Evolutionary conservation across 2,113 vertebrate species (phyloP).

Genomic region (Otis tarda): DNA sequence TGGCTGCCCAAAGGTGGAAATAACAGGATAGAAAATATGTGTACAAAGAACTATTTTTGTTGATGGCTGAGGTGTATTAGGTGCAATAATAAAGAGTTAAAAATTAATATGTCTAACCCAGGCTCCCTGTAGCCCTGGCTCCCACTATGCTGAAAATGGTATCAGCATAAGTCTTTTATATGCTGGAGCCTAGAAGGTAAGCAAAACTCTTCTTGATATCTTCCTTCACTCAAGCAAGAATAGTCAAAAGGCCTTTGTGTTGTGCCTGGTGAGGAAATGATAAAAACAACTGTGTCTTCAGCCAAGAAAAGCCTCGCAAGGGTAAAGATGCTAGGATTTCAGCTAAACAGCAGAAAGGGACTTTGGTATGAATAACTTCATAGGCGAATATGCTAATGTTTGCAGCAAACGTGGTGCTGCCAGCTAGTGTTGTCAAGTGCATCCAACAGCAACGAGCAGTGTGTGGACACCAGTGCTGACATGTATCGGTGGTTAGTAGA

Average conservation of each 20-base stretch:
- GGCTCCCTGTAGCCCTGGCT: neutral
- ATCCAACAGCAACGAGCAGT: neutral
- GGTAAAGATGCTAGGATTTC: conserved; percentile 21
- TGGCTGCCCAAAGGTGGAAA: neutral
- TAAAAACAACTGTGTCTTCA: neutral
- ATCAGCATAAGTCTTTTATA: neutral
- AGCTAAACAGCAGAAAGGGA: neutral
- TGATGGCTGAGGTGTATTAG: neutral
- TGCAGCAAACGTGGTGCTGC: neutral
- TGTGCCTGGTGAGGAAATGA: neutral
- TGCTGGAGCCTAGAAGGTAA: neutral
- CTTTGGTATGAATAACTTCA: neutral
- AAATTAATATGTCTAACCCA: neutral
- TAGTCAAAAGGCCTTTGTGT: conserved; percentile 38
- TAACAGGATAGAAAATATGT: neutral
- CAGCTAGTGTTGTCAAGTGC: neutral
- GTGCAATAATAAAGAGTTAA: neutral
- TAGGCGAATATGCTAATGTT: neutral
- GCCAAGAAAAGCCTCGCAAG: conserved; percentile 41
- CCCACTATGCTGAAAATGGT: neutral
- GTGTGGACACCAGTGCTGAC: neutral
- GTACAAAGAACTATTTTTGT: neutral
- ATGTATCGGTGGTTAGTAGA: neutral
- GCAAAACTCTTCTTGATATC: conserved; percentile 12
- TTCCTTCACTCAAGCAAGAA: conserved; percentile 2